A percentile compares a stretch with the other conserved stretches of the same genome.
Conservation (phyloP, 92 coral and sea anemone species). For the Palythoa grandiflora region DNA sequence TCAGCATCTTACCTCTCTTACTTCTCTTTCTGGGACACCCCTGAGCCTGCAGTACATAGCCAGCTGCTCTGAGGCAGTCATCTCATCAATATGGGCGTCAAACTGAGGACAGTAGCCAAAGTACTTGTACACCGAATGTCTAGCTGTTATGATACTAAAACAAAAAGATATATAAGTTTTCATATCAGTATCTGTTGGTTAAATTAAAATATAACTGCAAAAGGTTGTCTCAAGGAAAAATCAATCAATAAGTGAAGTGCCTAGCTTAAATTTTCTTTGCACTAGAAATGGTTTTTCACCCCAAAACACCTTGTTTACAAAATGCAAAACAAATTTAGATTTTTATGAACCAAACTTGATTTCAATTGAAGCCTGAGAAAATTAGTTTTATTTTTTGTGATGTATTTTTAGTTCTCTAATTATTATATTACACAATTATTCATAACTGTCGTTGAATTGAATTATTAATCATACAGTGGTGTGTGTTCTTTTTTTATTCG, state of each 20-base stretch:
- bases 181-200: not conserved
- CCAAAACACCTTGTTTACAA: too few relatives aligned
- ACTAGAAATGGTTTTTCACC: too few relatives aligned
- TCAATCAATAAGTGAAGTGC: not conserved
- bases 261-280: too few relatives aligned
- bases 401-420: too few relatives aligned
- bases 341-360: too few relatives aligned
- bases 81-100: constrained; percentile 96
- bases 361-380: too few relatives aligned
- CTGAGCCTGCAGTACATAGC: constrained; percentile 90
- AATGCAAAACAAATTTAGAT: too few relatives aligned
- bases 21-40: constrained; percentile 93
- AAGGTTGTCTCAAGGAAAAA: not conserved
- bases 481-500: too few relatives aligned
- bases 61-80: constrained; percentile 92
- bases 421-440: too few relatives aligned
- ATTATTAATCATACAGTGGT: too few relatives aligned
- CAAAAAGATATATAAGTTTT: not conserved
- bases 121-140: constrained; percentile 87
- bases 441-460: too few relatives aligned
- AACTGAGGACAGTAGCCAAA: constrained; percentile 99
- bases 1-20: constrained; percentile 62
- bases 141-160: constrained; percentile 51
- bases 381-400: too few relatives aligned
- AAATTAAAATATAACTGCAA: not conserved